Evolutionary conservation across 1,140 invertebrate species (phyloP).

Genomic region (Papilio machaon): DNA sequence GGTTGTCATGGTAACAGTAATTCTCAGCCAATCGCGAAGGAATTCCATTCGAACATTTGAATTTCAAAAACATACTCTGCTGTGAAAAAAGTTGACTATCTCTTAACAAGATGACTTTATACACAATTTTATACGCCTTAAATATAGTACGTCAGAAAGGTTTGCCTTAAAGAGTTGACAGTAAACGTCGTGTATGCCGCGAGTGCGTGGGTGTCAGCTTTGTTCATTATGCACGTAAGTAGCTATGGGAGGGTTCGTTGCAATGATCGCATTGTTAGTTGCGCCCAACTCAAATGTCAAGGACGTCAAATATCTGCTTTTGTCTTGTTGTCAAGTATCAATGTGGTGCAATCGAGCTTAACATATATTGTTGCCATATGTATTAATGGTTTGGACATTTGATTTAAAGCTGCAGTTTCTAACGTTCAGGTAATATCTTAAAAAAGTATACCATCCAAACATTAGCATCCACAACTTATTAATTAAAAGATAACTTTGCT

Average conservation of each 20-base stretch:
- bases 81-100: too few relatives aligned
- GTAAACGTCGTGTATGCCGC: background rate
- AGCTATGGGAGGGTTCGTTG: slow-evolving; percentile 12
- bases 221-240: slow-evolving; percentile 18
- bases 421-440: too few relatives aligned
- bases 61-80: too few relatives aligned
- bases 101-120: background rate
- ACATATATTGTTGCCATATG: background rate
- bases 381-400: background rate
- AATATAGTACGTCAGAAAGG: background rate
- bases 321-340: slow-evolving; percentile 3
- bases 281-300: slow-evolving; percentile 1
- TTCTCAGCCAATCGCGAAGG: too few relatives aligned
- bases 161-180: background rate
- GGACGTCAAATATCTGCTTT: slow-evolving; percentile 4
- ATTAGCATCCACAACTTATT: too few relatives aligned
- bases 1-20: too few relatives aligned
- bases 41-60: too few relatives aligned
- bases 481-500: too few relatives aligned
- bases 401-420: too few relatives aligned
- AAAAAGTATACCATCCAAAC: too few relatives aligned
- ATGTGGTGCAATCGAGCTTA: background rate
- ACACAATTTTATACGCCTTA: background rate
- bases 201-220: slow-evolving; percentile 8
- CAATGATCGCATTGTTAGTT: slow-evolving; percentile 19